These are phyloP conservation scores for Charaxes varanes DNA, from an alignment of 1,140 invertebrate genomes.

Conservation along the genomic window DNA sequence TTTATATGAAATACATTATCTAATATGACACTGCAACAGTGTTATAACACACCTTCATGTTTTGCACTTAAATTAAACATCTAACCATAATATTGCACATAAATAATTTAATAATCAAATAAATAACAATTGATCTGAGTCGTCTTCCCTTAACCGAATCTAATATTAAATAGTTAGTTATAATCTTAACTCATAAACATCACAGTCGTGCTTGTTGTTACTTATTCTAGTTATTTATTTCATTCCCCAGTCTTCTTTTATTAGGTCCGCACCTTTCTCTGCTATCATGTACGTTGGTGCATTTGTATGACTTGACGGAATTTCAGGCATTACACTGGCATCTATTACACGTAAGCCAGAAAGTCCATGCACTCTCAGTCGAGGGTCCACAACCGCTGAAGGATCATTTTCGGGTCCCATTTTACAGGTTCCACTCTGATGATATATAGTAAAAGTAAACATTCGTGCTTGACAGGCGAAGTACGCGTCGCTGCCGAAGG, in stretches of 20 bases:
- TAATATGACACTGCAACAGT: too few relatives aligned
- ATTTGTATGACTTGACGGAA: constrained; percentile 78
- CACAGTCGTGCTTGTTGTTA: constrained; percentile 32
- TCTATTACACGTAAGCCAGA: constrained; percentile 83
- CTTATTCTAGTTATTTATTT: background rate
- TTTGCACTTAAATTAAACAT: too few relatives aligned
- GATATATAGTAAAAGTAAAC: constrained; percentile 85
- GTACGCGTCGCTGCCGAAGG: constrained; percentile 80
- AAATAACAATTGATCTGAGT: too few relatives aligned
- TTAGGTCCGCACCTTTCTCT: constrained; percentile 77
- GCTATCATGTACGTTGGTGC: constrained; percentile 79
- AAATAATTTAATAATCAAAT: too few relatives aligned
- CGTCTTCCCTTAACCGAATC: too few relatives aligned
- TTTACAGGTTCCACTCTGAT: constrained; percentile 88
- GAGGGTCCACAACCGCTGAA: constrained; percentile 81
- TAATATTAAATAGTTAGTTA: too few relatives aligned
- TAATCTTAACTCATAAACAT: too few relatives aligned
- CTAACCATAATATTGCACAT: too few relatives aligned
- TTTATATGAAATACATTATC: too few relatives aligned
- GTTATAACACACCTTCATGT: too few relatives aligned
- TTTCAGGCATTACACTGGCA: constrained; percentile 83
- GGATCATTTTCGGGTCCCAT: constrained; percentile 84
- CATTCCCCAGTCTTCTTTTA: constrained; percentile 75
- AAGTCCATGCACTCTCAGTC: constrained; percentile 81
- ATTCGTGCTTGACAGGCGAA: constrained; percentile 83